Percentiles rank a stretch among this genome's conserved stretches.
phyloP scores from a whole-genome alignment of 2,113 vertebrate genomes.

The Hippoglossus stenolepis region DNA sequence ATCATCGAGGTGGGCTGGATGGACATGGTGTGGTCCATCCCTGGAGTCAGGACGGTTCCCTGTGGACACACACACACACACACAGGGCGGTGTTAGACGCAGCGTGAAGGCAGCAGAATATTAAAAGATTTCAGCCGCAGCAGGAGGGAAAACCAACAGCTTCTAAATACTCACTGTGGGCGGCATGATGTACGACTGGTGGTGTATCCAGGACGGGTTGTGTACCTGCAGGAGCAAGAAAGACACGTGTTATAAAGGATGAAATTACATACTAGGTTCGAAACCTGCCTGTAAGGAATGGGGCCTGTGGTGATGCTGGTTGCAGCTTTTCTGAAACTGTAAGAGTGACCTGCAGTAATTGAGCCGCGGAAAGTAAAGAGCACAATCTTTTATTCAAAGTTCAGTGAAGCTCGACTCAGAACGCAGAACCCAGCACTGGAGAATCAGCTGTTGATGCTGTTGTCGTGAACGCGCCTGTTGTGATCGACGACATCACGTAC shows the following conservation, averaged over 20 bases:
- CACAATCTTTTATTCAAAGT: no score
- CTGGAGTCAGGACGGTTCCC: constrained; percentile 89
- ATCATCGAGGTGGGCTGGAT: constrained; percentile 91
- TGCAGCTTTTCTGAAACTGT: no score
- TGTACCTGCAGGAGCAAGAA: constrained; percentile 82
- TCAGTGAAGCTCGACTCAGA: no score
- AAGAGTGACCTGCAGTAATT: no score
- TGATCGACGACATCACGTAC: no score
- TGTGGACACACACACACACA: constrained; percentile 45
- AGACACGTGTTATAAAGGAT: background rate
- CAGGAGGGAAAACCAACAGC: background rate
- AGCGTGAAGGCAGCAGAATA: background rate
- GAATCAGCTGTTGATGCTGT: no score
- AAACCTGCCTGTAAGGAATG: no score
- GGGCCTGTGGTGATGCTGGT: no score
- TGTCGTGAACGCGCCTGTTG: no score
- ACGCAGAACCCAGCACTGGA: no score
- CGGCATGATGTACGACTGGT: constrained; percentile 93
- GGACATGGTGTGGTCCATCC: constrained; percentile 91
- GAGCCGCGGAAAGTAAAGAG: no score
- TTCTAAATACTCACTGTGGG: constrained; percentile 86
- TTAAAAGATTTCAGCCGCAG: background rate
- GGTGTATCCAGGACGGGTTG: constrained; percentile 91
- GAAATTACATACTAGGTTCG: background rate
- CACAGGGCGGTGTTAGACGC: background rate